These are phyloP conservation scores for Cantharis lateralis DNA, from an alignment of 2,888 invertebrate species.

Conservation along the genomic window DNA sequence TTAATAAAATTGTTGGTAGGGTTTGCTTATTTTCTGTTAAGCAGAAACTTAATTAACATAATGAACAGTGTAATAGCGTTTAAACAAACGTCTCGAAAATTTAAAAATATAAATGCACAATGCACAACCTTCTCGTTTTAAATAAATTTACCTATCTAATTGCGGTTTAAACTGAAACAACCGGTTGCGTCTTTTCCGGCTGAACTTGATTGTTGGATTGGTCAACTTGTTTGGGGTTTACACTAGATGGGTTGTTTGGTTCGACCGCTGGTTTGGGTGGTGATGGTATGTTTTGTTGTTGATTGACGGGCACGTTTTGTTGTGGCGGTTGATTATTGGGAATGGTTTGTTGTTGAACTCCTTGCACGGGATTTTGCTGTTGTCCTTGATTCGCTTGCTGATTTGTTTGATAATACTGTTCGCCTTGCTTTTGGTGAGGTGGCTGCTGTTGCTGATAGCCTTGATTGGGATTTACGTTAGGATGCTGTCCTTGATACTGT, in stretches of 20 bases:
- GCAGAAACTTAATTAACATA: background rate
- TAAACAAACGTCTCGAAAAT: background rate
- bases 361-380: conserved; percentile 32
- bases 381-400: conserved; percentile 41
- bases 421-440: background rate
- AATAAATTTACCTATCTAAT: background rate
- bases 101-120: background rate
- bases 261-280: background rate
- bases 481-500: conserved; percentile 28
- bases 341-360: background rate
- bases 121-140: background rate
- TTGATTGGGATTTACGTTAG: conserved; percentile 37
- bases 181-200: background rate
- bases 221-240: conserved; percentile 18
- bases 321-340: conserved; percentile 40
- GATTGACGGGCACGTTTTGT: conserved; percentile 31
- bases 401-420: conserved; percentile 34
- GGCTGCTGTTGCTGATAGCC: conserved; percentile 39
- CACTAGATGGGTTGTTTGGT: conserved; percentile 11
- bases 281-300: conserved; percentile 26
- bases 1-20: background rate
- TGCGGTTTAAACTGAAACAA: background rate
- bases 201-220: background rate
- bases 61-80: background rate
- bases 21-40: background rate